Evolutionary conservation across 2,888 invertebrate genomes (phyloP), one percentile per base, ranked within the genome.

Genomic region (Teinopalpus imperialis): DNA sequence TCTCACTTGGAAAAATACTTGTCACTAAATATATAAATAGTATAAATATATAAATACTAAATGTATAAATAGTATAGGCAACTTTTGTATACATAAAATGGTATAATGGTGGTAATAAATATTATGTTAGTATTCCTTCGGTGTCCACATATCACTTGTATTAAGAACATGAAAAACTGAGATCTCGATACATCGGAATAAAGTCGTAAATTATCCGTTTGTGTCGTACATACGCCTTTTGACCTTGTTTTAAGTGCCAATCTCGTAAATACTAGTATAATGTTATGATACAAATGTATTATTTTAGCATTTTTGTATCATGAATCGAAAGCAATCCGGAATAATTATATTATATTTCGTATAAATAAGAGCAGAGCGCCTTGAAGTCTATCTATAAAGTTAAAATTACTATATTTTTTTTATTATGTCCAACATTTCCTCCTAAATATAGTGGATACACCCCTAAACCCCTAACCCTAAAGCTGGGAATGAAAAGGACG

Each of bases 241-340:
- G 37, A 27, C 37, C 37, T 37, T 27, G 39, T 21, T 29, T 29
- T 39, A 39, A 39, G 20, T 12, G 12, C 29, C 29, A 16, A 1
- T 39, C 5, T 39, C 39, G 29, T 39, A 39, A 39, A 29, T 20
- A 39, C 29, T 13, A 32, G 10, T n/a, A 40, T 31, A 40, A 23
- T 23, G 7, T 23, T n/a, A n/a, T 8, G 10, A 14, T 23, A 39
- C 18, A 20, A 29, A 12, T 20, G 9, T 20, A 9, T 21, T 13
- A 10, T 10, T 21, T 8, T 13, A 23, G 10, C 5, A 1, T 14
- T n/a, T 23, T 40, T 21, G 26, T 27, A 8, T 21, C 20, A 20
- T 16, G 9, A 36, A 8, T 8, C 9, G 9, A 16, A 13, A 34
- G 13, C 36, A n/a, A 14, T n/a, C n/a, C n/a, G n/a, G n/a, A n/a